These are phyloP conservation scores for Burhinus bistriatus DNA, from an alignment of 2,113 vertebrate genomes.

Conservation along the genomic window DNA sequence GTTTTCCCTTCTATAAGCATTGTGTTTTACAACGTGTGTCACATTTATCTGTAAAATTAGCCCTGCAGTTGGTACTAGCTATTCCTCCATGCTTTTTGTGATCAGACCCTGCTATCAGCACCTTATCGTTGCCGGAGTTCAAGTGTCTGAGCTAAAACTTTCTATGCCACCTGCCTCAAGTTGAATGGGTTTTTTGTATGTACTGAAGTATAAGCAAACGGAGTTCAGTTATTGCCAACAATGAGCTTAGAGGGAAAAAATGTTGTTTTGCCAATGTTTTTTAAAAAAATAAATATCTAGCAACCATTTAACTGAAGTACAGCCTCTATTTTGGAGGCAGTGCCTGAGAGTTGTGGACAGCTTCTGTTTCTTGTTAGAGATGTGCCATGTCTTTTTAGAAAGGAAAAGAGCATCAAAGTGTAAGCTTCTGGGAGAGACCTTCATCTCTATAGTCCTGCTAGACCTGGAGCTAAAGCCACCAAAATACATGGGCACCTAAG, in stretches of 20 bases:
- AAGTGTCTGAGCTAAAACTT: neutral
- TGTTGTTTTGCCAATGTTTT: neutral
- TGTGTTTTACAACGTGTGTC: neutral
- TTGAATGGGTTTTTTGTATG: neutral
- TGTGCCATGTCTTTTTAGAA: neutral
- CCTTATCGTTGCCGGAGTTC: rapidly evolving
- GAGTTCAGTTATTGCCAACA: neutral
- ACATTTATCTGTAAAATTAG: neutral
- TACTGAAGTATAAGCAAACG: neutral
- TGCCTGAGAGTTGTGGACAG: neutral
- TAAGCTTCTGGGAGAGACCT: neutral
- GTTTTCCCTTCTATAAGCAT: neutral
- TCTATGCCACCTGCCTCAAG: neutral
- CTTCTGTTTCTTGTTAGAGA: neutral
- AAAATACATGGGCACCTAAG: neutral
- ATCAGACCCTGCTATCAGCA: neutral
- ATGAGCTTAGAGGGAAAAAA: neutral
- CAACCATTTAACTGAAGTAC: neutral
- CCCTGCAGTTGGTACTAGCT: neutral
- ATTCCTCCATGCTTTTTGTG: neutral
- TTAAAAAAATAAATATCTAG: neutral
- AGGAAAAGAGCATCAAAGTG: neutral
- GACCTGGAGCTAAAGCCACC: neutral
- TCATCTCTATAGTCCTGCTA: neutral
- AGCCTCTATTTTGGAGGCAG: neutral